Conservation (phyloP, 2,797 vertebrate species). For the Poecilia velifera region DNA sequence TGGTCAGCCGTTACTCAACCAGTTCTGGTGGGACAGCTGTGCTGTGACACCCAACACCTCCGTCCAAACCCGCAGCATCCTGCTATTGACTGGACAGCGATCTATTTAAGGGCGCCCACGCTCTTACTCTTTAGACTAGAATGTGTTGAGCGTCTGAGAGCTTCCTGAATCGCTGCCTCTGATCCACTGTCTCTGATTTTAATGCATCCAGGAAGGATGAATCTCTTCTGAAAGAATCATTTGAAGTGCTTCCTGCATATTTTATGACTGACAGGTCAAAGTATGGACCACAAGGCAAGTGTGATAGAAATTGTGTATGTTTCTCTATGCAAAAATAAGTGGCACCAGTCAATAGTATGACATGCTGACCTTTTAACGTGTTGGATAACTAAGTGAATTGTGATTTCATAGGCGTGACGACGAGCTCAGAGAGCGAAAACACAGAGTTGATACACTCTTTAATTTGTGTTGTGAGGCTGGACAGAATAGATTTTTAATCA, state of each 20-base stretch:
- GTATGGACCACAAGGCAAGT: not conserved
- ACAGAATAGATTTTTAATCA: no score
- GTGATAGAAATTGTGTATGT: no score
- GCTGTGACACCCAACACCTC: slow-evolving; percentile 46
- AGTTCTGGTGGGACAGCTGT: slow-evolving; percentile 32
- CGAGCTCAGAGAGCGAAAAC: no score
- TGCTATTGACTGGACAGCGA: slow-evolving; percentile 21
- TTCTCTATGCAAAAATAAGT: no score
- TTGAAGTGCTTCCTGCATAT: slow-evolving; percentile 28
- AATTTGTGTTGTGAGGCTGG: no score
- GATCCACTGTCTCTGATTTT: slow-evolving; percentile 34
- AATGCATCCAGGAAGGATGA: slow-evolving; percentile 2
- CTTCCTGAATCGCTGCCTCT: not conserved
- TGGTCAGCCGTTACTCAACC: slow-evolving; percentile 20
- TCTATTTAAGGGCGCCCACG: slow-evolving; percentile 55
- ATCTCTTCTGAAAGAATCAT: slow-evolving; percentile 19
- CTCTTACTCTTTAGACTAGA: slow-evolving; percentile 27
- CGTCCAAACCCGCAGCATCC: slow-evolving; percentile 25
- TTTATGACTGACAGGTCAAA: slow-evolving; percentile 20
- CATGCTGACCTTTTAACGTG: no score
- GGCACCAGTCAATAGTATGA: no score
- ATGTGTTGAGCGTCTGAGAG: slow-evolving; percentile 26
- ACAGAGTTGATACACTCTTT: no score
- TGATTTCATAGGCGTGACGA: no score
- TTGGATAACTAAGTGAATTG: no score